Evolutionary conservation across 2,888 invertebrate genomes (phyloP).

Genomic region (Andrena dorsata): DNA sequence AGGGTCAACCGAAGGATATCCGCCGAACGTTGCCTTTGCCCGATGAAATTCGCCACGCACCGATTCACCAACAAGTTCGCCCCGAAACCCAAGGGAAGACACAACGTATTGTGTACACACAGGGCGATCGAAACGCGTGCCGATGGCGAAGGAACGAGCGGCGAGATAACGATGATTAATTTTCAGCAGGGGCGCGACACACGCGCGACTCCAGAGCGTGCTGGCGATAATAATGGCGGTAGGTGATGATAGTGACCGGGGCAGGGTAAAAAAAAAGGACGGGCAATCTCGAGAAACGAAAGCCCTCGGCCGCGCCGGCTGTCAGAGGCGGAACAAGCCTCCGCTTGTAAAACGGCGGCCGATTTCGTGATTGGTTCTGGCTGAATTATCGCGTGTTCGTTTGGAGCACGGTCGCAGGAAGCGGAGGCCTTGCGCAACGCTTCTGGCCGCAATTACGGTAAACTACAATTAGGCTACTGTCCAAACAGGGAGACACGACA

Average conservation of each 20-base stretch:
- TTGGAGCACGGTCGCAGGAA: constrained; percentile 47
- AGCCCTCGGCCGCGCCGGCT: constrained; percentile 10
- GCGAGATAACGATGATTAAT: constrained; percentile 46
- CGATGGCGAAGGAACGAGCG: constrained; percentile 24
- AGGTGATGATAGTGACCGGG: constrained; percentile 35
- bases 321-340: not conserved
- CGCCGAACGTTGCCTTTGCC: not conserved
- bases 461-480: constrained; percentile 67
- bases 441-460: constrained; percentile 54
- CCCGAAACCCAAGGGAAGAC: not conserved
- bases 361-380: constrained; percentile 64
- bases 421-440: constrained; percentile 14
- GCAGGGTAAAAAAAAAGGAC: constrained; percentile 33
- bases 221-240: constrained; percentile 43
- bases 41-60: not conserved
- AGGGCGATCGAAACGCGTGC: constrained; percentile 20
- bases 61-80: not conserved
- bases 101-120: too few species aligned
- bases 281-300: constrained; percentile 2
- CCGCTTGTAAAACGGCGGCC: constrained; percentile 51
- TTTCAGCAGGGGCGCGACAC: constrained; percentile 34
- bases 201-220: constrained; percentile 13
- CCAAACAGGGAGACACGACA: constrained; percentile 44
- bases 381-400: constrained; percentile 61
- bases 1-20: not conserved